Evolutionary conservation across 2,888 invertebrate species (phyloP).

Genomic region (Petrophora chlorosata): DNA sequence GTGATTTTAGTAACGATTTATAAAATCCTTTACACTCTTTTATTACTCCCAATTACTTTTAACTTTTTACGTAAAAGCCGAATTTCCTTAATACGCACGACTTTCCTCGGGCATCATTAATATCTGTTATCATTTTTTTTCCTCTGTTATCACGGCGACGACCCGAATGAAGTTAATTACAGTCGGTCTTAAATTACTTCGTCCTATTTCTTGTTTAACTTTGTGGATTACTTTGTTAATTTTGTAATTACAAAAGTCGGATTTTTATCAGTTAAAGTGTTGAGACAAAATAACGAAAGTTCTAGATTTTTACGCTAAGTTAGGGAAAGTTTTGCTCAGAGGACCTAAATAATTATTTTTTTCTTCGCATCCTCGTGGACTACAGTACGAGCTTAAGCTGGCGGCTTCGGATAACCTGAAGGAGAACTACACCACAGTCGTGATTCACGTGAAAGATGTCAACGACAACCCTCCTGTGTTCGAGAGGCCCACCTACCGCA

Average conservation of each 20-base stretch:
- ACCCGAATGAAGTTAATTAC: constrained; percentile 58
- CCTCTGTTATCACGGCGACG: constrained; percentile 42
- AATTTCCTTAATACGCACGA: constrained; percentile 23
- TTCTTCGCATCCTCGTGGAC: constrained; percentile 40
- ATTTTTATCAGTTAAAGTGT: constrained; percentile 42
- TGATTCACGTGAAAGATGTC: constrained; percentile 98
- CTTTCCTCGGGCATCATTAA: constrained; percentile 28
- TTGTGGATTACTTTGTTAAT: constrained; percentile 57
- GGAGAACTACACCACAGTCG: constrained; percentile 98
- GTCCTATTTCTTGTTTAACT: constrained; percentile 47
- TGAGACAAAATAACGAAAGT: constrained; percentile 31
- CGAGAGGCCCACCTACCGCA: constrained; percentile 96
- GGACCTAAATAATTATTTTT: constrained; percentile 25
- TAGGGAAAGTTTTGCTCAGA: constrained; percentile 22
- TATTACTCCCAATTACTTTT: constrained; percentile 30
- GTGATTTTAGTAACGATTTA: constrained; percentile 48
- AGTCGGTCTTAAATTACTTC: constrained; percentile 49
- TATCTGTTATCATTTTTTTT: constrained; percentile 39
- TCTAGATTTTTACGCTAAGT: constrained; percentile 22
- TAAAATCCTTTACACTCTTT: constrained; percentile 32
- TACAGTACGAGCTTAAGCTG: constrained; percentile 95
- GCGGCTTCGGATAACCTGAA: constrained; percentile 98
- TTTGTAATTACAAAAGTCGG: constrained; percentile 53
- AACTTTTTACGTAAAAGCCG: constrained; percentile 26
- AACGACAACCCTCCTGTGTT: constrained; percentile 99